Evolutionary conservation across 2,888 invertebrate species (phyloP), one percentile per base, ranked within the genome.

Genomic region (Mystacides longicornis): DNA sequence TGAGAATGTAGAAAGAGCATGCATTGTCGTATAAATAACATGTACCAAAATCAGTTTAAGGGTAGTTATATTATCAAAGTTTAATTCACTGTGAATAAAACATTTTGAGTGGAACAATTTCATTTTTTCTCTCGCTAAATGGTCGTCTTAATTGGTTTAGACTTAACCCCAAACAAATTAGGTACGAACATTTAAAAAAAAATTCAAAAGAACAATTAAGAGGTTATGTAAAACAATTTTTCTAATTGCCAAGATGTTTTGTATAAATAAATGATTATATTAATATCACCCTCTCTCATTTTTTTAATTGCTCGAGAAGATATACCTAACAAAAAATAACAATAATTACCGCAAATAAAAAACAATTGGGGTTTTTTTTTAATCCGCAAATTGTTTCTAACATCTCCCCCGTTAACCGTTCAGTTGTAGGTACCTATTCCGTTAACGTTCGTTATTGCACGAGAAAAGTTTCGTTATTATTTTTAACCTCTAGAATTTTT

Each of bases 401-500:
- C 37, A 16, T 37, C 37, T 37, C 37, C 37, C 37, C n/a, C 14
- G 4, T 3, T 37, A 7, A n/a, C 14, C 37, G 37, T 37, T 37
- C 37, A 14, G 37, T 27, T 27, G 7, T 11, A 11, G 5, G 7
- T 5, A 7, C 11, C 5, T 27, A 11, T 27, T 27, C 5, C 27
- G 27, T 37, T 7, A 37, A 37, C 14, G 37, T 37, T 37, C 14
- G 3, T 14, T 14, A 37, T 37, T 16, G 37, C 27, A 11, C 3
- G 37, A 37, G 37, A 37, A 37, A 37, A 37, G 37, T 37, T 37
- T 37, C 14, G 37, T 20, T 45, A 45, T 45, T 19, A 45, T 51
- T 51, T 52, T 52, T 43, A 23, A 42, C 45, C 50, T 48, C 50
- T 43, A 16, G 27, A 33, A 45, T 57, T 57, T 57, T 51, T 57